Base-by-base conservation (phyloP, 92 coral and sea anemone genomes). In the Pocillopora grandis region DNA sequence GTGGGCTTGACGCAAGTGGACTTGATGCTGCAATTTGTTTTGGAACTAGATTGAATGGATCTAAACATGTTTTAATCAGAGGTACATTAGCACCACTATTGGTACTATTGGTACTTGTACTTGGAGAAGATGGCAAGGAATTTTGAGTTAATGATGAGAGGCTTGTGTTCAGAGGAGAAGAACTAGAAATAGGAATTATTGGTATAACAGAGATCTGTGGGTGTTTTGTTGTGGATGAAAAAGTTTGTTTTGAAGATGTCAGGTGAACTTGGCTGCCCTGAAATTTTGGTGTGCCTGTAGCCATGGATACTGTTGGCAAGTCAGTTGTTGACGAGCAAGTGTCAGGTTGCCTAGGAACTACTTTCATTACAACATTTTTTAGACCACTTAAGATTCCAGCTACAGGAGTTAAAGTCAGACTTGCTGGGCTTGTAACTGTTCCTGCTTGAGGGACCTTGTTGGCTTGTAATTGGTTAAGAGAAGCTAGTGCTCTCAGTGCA, bases 331-430 rank as follows among this genome's bases (percentile, higher is more conserved):
- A 42, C 27, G 84, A 68, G 11, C 33, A 76, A 11, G 11, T 20
- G 35, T 23, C 23, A 16, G 71, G 12, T 62, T 20, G 79, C 17
- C 19, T 36, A 73, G 80, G 35, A 16, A 60, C 71, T 19, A 81
- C 80, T 19, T 83, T 83, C 86, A 83, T 83, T 1, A 83, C 86
- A 73, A 83, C 80, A 83, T 83, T 62, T 83, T 72, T 83, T 65
- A 83, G 75, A 9, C 73, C 86, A 21, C 37, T 18, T 1, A 83
- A 72, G 9, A 62, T 60, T 14, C 86, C 80, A 20, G 72, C 66
- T 9, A 13, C 86, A 62, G 86, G 80, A 19, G 42, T 83, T 49
- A 62, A 56, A 48, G 18, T 49, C 11, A 60, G 13, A 11, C 0
- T 55, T 56, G 63, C 19, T 62, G 72, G 72, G 18, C 35, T 64